Evolutionary conservation across 1,140 invertebrate genomes (phyloP).

Genomic region (Drosophila prosaltans): DNA sequence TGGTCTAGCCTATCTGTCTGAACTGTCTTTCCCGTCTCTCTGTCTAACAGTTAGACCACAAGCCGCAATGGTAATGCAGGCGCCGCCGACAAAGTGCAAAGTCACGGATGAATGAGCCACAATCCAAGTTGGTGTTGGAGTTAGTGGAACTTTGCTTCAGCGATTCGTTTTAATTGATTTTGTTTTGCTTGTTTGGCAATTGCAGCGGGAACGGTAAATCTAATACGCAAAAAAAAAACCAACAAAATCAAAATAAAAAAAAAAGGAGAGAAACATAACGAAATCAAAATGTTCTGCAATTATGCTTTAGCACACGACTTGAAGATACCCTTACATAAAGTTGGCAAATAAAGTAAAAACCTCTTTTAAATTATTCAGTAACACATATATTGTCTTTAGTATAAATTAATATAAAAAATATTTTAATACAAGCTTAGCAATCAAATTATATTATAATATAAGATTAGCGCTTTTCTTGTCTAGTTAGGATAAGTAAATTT

Average conservation of each 20-base stretch:
- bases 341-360: too few species aligned
- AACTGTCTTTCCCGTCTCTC: conserved; percentile 23
- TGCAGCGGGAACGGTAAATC: conserved; percentile 49
- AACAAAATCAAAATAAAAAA: conserved; percentile 3
- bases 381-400: too few species aligned
- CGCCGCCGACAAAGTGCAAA: conserved; percentile 70
- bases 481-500: neutral
- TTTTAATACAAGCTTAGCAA: too few species aligned
- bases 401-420: too few species aligned
- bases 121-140: conserved; percentile 41
- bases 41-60: conserved; percentile 23
- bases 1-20: conserved; percentile 20
- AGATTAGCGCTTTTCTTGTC: neutral
- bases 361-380: too few species aligned
- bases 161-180: conserved; percentile 79
- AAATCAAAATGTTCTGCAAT: neutral
- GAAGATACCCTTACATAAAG: neutral
- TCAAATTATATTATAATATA: too few species aligned
- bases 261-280: too few species aligned
- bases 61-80: conserved; percentile 26
- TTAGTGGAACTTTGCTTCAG: conserved; percentile 71
- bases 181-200: conserved; percentile 46
- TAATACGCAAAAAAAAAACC: conserved; percentile 36
- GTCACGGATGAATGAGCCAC: conserved; percentile 74
- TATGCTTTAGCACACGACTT: neutral